A percentile compares a stretch with the other conserved stretches of the same genome.
Evolutionary conservation across 2,888 invertebrate species (phyloP).

Genomic region (Anorthoa munda): DNA sequence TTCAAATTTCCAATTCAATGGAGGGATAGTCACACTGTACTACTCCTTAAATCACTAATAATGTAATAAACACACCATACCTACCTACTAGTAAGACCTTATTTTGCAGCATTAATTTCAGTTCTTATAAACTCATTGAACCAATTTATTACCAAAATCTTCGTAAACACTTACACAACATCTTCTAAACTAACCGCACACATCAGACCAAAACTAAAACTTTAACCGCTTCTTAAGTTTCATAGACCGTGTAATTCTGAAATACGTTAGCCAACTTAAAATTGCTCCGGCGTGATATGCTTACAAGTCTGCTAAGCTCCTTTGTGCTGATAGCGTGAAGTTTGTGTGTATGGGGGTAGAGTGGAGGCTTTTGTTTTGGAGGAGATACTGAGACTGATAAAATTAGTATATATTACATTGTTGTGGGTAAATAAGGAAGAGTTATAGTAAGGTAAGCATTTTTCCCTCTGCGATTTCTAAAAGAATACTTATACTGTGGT

Average conservation of each 20-base stretch:
- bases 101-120: no score
- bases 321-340: slow-evolving; percentile 38
- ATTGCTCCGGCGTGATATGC: slow-evolving; percentile 65
- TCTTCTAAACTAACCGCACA: slow-evolving; percentile 26
- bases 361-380: slow-evolving; percentile 14
- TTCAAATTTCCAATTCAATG: no score
- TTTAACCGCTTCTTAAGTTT: slow-evolving; percentile 71
- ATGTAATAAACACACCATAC: no score
- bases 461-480: not conserved
- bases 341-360: slow-evolving; percentile 13
- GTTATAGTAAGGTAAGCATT: no score
- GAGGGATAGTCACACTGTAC: no score
- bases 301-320: slow-evolving; percentile 33
- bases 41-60: no score
- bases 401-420: not conserved
- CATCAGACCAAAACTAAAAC: slow-evolving; percentile 55
- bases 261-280: slow-evolving; percentile 69
- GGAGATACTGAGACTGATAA: not conserved
- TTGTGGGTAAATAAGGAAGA: not conserved
- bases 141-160: not conserved
- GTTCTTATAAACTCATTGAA: not conserved
- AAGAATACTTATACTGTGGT: no score
- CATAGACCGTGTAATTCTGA: slow-evolving; percentile 75
- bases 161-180: slow-evolving; percentile 16
- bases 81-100: no score